Conservation (phyloP, 1,140 invertebrate genomes). For the Apis florea region DNA sequence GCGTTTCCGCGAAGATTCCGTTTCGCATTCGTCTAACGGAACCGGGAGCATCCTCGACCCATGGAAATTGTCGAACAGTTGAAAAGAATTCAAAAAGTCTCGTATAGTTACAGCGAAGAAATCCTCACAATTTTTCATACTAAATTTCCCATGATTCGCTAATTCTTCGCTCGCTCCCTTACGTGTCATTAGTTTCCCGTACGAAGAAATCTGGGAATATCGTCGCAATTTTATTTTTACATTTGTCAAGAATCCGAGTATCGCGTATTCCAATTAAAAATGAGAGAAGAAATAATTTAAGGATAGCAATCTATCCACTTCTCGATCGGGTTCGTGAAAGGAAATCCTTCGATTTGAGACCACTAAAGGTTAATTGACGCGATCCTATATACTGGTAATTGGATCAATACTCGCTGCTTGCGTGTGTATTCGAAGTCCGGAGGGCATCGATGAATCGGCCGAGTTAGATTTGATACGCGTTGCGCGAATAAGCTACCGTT, state of each 20-base stretch:
- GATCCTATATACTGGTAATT: neutral
- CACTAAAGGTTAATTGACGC: neutral
- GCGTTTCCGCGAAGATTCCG: slow-evolving; percentile 67
- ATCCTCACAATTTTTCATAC: slow-evolving; percentile 2
- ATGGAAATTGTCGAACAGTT: slow-evolving; percentile 58
- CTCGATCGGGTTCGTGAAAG: neutral
- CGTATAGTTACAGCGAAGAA: neutral
- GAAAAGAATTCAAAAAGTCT: slow-evolving; percentile 1
- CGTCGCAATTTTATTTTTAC: neutral
- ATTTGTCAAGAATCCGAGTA: neutral
- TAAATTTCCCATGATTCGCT: slow-evolving; percentile 11
- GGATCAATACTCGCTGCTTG: neutral
- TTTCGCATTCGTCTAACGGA: slow-evolving; percentile 64
- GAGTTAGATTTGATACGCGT: neutral
- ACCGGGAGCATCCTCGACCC: slow-evolving; percentile 54
- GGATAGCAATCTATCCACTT: neutral
- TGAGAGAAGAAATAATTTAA: neutral
- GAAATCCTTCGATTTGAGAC: neutral
- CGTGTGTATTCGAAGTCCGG: neutral
- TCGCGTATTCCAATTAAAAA: neutral
- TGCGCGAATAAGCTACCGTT: neutral
- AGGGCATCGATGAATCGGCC: neutral
- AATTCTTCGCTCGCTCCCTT: neutral
- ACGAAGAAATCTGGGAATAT: neutral
- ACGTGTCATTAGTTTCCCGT: neutral